Percentiles rank a stretch among this genome's conserved stretches.
Conservation (phyloP, 2,888 invertebrate genomes). For the Copidosoma aretas region DNA sequence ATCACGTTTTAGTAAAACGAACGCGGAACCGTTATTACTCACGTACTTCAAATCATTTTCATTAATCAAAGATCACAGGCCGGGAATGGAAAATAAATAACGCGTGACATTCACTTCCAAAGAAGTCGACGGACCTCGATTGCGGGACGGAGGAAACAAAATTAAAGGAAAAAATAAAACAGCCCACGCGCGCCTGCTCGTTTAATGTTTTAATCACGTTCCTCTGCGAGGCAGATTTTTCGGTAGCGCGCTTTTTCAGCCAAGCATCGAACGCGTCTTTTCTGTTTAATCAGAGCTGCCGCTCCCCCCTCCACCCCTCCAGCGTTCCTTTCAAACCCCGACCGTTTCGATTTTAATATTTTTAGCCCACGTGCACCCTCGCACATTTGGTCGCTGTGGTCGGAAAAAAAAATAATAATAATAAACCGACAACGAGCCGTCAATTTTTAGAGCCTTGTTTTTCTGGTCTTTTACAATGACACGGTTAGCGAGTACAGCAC, state of each 20-base stretch:
- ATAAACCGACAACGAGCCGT: too few species aligned
- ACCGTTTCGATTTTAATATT: conserved; percentile 27
- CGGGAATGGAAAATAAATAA: too few species aligned
- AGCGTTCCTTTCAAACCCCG: not conserved
- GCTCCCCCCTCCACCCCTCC: too few species aligned
- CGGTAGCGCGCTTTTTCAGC: conserved; percentile 1
- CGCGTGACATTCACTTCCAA: too few species aligned
- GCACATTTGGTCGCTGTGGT: conserved; percentile 17
- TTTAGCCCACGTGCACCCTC: conserved; percentile 18
- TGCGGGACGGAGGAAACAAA: not conserved
- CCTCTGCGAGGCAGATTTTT: conserved; percentile 3
- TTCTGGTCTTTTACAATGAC: not conserved
- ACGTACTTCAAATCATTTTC: too few species aligned
- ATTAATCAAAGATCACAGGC: too few species aligned
- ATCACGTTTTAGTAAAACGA: too few species aligned
- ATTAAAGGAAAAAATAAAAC: not conserved
- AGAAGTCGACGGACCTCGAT: too few species aligned
- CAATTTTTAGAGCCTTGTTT: conserved; percentile 18
- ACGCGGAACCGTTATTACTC: too few species aligned
- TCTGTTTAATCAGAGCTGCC: conserved; percentile 25
- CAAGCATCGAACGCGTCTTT: conserved; percentile 7
- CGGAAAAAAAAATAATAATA: conserved; percentile 31
- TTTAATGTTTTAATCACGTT: conserved; percentile 14
- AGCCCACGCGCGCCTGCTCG: not conserved
- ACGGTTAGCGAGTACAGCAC: not conserved